A percentile compares a stretch with the other conserved stretches of the same genome.
phyloP scores from a whole-genome alignment of 2,113 vertebrate genomes.

The Alouatta palliata region DNA sequence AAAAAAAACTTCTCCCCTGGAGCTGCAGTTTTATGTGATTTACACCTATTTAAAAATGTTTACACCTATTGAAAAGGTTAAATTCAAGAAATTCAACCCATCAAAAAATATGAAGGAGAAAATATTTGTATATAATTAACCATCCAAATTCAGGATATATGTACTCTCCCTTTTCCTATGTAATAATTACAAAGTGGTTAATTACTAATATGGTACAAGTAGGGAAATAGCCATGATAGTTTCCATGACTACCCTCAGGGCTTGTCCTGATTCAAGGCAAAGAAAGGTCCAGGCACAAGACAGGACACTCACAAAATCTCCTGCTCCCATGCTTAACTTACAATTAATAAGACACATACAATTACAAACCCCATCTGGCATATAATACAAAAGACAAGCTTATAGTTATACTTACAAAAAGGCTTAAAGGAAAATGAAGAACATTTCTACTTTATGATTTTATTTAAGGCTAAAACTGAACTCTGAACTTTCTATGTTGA shows the following conservation, averaged over 20 bases:
- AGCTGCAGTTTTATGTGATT: neutral
- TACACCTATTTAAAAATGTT: neutral
- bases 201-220: neutral
- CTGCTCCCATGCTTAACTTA: neutral
- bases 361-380: neutral
- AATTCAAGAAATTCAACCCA: constrained; percentile 16
- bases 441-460: neutral
- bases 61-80: constrained; percentile 14
- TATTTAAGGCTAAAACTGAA: neutral
- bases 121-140: neutral
- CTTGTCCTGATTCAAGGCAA: neutral
- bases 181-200: neutral
- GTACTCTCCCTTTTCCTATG: neutral
- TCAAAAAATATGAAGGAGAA: neutral
- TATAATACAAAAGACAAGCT: neutral
- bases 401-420: neutral
- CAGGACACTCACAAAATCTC: neutral
- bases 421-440: neutral
- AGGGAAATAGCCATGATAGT: neutral
- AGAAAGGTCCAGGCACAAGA: neutral
- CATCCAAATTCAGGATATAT: neutral
- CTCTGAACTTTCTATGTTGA: neutral
- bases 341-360: neutral
- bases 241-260: neutral
- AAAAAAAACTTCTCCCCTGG: neutral